phyloP scores from a whole-genome alignment of 2,113 vertebrate species.

The Uria aalge region DNA sequence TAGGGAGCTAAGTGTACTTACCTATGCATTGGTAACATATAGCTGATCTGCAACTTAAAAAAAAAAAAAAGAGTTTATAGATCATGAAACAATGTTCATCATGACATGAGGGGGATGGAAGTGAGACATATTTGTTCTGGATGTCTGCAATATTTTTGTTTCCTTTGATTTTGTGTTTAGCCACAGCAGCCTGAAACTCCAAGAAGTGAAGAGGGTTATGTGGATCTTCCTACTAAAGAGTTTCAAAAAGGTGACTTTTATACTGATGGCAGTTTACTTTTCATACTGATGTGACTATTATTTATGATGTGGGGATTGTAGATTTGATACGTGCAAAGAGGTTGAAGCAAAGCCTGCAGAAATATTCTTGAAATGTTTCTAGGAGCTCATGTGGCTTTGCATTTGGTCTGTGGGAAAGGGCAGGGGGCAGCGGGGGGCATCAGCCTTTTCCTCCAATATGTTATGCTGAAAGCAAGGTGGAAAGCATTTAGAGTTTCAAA shows the following conservation, averaged over 20 bases:
- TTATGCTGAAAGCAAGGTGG: not conserved
- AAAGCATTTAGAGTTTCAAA: not conserved
- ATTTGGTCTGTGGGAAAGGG: not conserved
- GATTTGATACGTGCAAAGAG: not conserved
- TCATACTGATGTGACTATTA: not conserved
- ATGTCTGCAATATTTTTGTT: not conserved
- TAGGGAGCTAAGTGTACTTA: not conserved
- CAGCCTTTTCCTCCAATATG: not conserved
- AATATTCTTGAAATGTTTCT: not conserved
- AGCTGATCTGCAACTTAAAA: not conserved
- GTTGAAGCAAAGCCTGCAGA: not conserved
- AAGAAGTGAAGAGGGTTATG: conserved; percentile 1
- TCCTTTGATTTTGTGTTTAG: conserved; percentile 4
- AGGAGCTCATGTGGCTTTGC: not conserved
- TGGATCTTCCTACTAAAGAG: not conserved
- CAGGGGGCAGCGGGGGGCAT: not conserved
- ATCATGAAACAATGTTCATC: not conserved
- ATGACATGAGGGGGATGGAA: not conserved
- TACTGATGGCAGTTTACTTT: not conserved
- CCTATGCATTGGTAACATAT: not conserved
- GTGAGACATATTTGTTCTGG: not conserved
- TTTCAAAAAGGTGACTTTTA: conserved; percentile 45
- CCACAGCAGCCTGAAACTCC: not conserved
- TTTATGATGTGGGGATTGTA: not conserved
- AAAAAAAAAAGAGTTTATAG: not conserved